Base-by-base conservation (phyloP, 2,113 vertebrate species). In the Nicator chloris region DNA sequence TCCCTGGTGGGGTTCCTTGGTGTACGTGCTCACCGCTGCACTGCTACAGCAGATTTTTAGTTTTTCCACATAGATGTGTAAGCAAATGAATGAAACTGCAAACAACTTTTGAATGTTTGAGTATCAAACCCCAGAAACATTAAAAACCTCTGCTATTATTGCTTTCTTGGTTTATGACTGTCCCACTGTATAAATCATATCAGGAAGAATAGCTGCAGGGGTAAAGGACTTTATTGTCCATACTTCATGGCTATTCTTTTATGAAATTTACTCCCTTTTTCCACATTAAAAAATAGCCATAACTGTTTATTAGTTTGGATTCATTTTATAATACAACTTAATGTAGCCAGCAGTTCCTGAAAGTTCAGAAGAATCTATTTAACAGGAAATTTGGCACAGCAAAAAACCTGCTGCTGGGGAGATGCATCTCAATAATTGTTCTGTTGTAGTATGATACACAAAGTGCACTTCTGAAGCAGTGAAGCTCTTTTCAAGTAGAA, bases 1-100 rank as follows among this genome's bases (percentile, higher is more conserved):
- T 8, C 47, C 83, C 53, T 39, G 37, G 4, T 5, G 17, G 3
- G 3, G 3, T 27, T 94, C 63, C 81, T 23, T 57, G 21, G 13
- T 3, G 10, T 14, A 18, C 0, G 0, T 26, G 72, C 47, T 63
- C 66, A 28, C 31, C 4, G 3, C 44, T 69, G 20, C 65, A 37
- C 65, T 57, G 35, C 82, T 19, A 6, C 54, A n/a, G 39, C 44
- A 44, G n/a, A n/a, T 14, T 30, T 79, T 61, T 42, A 47, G 54
- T 22, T 11, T 3, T 72, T 70, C n/a, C 49, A 1, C 24, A 13
- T 12, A 56, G 24, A n/a, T 50, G 7, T 13, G 31, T 44, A 71
- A 71, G 59, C 39, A 69, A 86, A 73, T 49, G 39, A 69, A 57
- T 64, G 19, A 59, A 86, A 68, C 27, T 37, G 26, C 51, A 44